phyloP scores from a whole-genome alignment of 2,113 vertebrate genomes.

The Aphyosemion australe region DNA sequence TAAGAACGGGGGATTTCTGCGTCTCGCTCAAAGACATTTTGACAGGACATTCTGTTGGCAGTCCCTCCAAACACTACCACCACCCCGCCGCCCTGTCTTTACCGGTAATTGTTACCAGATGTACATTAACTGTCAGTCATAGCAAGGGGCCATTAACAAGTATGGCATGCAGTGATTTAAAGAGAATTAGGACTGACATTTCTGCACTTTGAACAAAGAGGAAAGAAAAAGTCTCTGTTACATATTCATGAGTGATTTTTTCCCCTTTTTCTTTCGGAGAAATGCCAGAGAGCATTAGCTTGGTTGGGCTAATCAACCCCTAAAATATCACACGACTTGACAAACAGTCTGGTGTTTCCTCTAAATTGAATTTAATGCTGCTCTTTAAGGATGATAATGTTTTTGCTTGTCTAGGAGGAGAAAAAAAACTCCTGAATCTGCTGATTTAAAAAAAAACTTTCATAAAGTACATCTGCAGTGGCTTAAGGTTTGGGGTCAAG shows the following conservation, averaged over 20 bases:
- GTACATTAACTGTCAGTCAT: conserved; percentile 26
- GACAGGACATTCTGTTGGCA: conserved; percentile 44
- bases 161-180: conserved; percentile 9
- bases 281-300: not conserved
- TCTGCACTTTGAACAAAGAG: conserved; percentile 6
- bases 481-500: no score
- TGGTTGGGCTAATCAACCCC: not conserved
- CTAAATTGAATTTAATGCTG: no score
- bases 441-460: no score
- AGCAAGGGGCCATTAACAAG: not conserved
- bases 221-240: not conserved
- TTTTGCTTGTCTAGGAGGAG: no score
- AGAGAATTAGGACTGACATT: conserved; percentile 3
- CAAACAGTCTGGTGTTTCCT: no score
- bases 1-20: conserved; percentile 48
- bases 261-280: not conserved
- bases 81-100: conserved; percentile 14
- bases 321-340: not conserved
- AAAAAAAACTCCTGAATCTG: no score
- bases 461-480: no score
- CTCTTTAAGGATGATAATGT: no score
- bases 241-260: not conserved
- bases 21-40: conserved; percentile 45
- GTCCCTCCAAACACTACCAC: conserved; percentile 23
- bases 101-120: conserved; percentile 20